phyloP scores from a whole-genome alignment of 2,888 invertebrate species.

The Axea sp. region DNA sequence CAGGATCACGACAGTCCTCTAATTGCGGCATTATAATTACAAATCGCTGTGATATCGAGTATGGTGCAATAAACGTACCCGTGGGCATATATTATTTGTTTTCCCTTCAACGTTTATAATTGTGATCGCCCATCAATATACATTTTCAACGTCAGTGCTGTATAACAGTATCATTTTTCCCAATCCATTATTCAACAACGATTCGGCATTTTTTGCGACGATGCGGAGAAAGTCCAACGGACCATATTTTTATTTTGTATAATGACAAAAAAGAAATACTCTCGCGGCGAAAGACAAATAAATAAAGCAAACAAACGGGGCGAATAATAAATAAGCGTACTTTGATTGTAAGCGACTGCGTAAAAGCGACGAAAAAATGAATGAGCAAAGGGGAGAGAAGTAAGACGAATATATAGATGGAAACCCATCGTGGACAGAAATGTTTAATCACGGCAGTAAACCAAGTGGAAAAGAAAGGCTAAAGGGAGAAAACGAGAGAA shows the following conservation, averaged over 20 bases:
- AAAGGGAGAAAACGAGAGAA: no score
- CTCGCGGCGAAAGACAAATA: no score
- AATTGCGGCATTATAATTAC: constrained; percentile 79
- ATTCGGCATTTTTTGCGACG: constrained; percentile 3
- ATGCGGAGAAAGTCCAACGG: constrained; percentile 10
- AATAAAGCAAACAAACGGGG: no score
- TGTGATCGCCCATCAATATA: constrained; percentile 57
- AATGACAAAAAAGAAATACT: no score
- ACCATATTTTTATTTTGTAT: neutral
- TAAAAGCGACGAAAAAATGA: no score
- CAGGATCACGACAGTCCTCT: constrained; percentile 75
- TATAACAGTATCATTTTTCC: constrained; percentile 21
- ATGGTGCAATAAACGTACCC: constrained; percentile 62
- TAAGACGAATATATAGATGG: no score
- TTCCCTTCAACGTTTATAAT: constrained; percentile 52
- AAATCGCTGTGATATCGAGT: constrained; percentile 69
- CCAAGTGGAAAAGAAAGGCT: no score
- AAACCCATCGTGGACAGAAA: no score
- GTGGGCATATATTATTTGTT: constrained; percentile 60
- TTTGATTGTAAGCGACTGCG: no score
- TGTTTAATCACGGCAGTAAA: no score
- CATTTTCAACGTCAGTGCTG: constrained; percentile 21
- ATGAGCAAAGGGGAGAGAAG: no score
- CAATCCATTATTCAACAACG: constrained; percentile 40
- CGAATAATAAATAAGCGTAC: no score